Base-by-base conservation (phyloP, 1,140 invertebrate species). In the Gryon sp. region DNA sequence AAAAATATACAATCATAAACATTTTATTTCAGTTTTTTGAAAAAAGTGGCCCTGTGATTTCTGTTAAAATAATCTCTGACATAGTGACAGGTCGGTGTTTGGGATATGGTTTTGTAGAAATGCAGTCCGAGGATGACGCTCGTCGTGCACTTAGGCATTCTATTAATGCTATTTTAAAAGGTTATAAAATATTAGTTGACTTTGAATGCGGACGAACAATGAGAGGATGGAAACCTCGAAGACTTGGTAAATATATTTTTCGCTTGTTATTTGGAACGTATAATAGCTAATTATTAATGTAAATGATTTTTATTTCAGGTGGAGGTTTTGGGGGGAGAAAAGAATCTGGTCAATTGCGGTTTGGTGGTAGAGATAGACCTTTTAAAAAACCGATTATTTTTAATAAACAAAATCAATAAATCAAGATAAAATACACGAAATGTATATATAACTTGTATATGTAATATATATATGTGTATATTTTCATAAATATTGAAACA, bases 101-200 rank as follows among this genome's bases (percentile, higher is more conserved):
- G 84, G 91, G 94, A 36, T 98, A 97, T 88, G 95, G 93, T 3
- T 97, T 98, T 89, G 90, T 97, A 7, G 95, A 97, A 87, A 97
- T 92, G 90, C 91, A 92, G 73, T 89, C 88, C 20, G 90, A 90
- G 74, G 87, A 89, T 8, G 89, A 91, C 65, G 93, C 93, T 18
- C 86, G 90, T 36, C 89, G 88, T 66, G 94, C 93, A 3, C 87
- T 92, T 22, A 88, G 87, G 50, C 85, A 92, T 38, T 90, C 91
- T 45, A 86, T 90, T 50, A 90, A 89, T 82, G 89, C 90, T 55
- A 87, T 86, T 30, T 83, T 93, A 16, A 91, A 92, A 79, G 90
- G 91, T 5, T 82, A 92, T 73, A 92, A 91, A 80, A 89, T 93
- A 9, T 90, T 93, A 62, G 90, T 97, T 9, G 95, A 97, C 87